Evolutionary conservation across 2,888 invertebrate species (phyloP), one percentile per base, ranked within the genome.

Genomic region (Mamestra brassicae): DNA sequence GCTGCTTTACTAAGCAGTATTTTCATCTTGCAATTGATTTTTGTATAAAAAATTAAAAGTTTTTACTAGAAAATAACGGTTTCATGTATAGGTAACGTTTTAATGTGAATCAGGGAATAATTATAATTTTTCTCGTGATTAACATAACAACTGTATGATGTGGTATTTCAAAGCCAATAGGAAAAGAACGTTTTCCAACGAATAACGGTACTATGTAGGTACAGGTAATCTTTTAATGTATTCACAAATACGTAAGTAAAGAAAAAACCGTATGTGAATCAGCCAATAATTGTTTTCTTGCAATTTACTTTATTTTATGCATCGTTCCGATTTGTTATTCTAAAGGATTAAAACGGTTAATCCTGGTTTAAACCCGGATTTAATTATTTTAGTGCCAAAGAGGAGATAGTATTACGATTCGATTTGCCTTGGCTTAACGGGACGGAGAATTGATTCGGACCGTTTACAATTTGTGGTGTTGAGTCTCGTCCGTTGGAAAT

Each of bases 321-420:
- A 57, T 61, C 17, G 45, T 52, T 50, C 10, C 8, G 34, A 47
- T n/a, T 74, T 58, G 52, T 63, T 55, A 34, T 58, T 67, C 34
- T 26, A 17, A 47, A 17, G 11, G 38, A 74, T 80, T 57, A 73
- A 17, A 47, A 45, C 54, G 26, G 5, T 15, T 4, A 42, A 55
- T 61, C 42, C 34, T 15, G 47, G 47, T 42, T 42, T 54, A 62
- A 77, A 77, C 36, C 34, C 13, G 42, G 50, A 63, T 78, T 76
- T 63, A 47, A 78, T 76, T 78, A 78, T 71, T 76, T 78, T 57
- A 78, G 62, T 52, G 57, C 45, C 36, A 47, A 26, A 71, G 71
- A 52, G 58, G 36, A n/a, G 55, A 45, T 57, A 26, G 26, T 26
- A 26, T 1, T 26, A 13, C 36, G 45, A 62, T 57, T 62, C 34